These are phyloP conservation scores for Drosophila rubida DNA, from an alignment of 2,888 invertebrate species.

Conservation along the genomic window DNA sequence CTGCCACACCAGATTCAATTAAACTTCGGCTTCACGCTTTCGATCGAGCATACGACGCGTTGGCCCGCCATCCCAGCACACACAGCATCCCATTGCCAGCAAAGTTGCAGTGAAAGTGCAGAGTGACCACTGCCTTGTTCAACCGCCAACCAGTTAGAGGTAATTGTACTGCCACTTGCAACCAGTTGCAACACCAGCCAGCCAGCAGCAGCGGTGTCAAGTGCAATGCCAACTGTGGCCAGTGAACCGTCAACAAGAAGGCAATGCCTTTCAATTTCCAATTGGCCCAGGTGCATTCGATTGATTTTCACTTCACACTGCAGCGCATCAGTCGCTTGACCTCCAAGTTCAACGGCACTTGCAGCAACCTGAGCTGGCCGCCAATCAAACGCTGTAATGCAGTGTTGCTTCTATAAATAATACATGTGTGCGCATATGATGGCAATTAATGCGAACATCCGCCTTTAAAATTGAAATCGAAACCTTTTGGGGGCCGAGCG, in stretches of 20 bases:
- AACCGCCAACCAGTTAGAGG: constrained; percentile 40
- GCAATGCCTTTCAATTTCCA: constrained; percentile 54
- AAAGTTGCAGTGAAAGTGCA: constrained; percentile 59
- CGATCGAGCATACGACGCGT: constrained; percentile 65
- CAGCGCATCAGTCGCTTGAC: constrained; percentile 41
- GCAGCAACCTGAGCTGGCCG: constrained; percentile 52
- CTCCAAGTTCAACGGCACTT: constrained; percentile 67
- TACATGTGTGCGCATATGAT: constrained; percentile 28
- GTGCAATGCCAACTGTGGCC: constrained; percentile 61
- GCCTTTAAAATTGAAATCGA: constrained; percentile 79
- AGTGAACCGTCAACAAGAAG: constrained; percentile 58
- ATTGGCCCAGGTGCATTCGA: constrained; percentile 25
- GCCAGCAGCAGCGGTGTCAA: background rate
- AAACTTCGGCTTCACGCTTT: constrained; percentile 79
- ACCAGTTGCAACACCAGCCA: constrained; percentile 22
- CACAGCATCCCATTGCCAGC: too few species aligned
- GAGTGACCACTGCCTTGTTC: constrained; percentile 11
- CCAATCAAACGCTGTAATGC: constrained; percentile 27
- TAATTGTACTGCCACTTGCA: constrained; percentile 36
- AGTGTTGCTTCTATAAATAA: constrained; percentile 59
- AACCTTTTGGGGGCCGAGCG: constrained; percentile 51
- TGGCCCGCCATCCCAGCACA: constrained; percentile 35
- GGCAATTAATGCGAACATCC: constrained; percentile 76
- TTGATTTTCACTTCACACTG: constrained; percentile 55
- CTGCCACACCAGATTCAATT: constrained; percentile 63